Evolutionary conservation across 2,888 invertebrate genomes (phyloP), one percentile per base, ranked within the genome.

Genomic region (Iselma pallidipennis): DNA sequence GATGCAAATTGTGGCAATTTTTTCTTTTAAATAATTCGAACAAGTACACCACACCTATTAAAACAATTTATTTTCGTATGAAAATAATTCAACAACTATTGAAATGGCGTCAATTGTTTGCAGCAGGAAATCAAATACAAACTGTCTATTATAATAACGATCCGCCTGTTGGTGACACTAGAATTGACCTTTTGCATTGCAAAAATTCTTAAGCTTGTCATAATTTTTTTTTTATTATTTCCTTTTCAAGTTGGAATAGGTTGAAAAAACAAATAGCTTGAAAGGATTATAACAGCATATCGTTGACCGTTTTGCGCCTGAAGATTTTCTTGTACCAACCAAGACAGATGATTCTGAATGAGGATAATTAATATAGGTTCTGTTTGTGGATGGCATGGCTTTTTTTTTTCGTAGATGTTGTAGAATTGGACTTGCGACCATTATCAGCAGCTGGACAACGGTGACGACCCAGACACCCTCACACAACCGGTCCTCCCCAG

Each of bases 391-490:
- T n/a, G n/a, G n/a, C n/a, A n/a, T n/a, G n/a, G n/a, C n/a, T n/a
- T n/a, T n/a, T n/a, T n/a, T n/a, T n/a, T n/a, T n/a, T n/a, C n/a
- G n/a, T n/a, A n/a, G n/a, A n/a, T 10, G 7, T 37, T 37, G 16
- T 37, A 16, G 16, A 7, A 37, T 37, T 19, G 14, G 31, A n/a
- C 31, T 31, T 31, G 31, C n/a, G 12, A 31, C 31, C n/a, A n/a
- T 29, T 10, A 12, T 7, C 16, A 9, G 42, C 42, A 19, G 42
- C 21, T 42, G 42, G 37, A 66, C 65, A 68, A 65, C 67, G 59
- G 61, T 60, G 58, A 60, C 59, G 65, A 61, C 55, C 55, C 69
- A 63, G 70, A 74, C 75, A 72, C 74, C 74, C 75, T 72, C 74
- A 70, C 71, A 42, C n/a, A 69, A 73, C 73, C 71, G 73, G 73